Evolutionary conservation across 2,888 invertebrate genomes (phyloP), one percentile per base, ranked within the genome.

Genomic region (Labia minor): DNA sequence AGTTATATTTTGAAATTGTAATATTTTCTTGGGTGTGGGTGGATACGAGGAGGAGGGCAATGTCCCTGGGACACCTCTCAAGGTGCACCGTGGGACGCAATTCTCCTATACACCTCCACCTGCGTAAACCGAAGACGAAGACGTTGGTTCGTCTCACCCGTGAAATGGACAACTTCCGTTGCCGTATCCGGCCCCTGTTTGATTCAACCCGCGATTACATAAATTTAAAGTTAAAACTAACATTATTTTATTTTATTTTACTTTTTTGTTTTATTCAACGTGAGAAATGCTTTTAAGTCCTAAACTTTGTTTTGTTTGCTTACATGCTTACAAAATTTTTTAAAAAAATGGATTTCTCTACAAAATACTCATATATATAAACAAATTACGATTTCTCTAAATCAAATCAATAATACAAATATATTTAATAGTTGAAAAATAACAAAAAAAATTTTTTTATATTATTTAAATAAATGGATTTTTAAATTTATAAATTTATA

Each of bases 141-240:
- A n/a, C n/a, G n/a, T n/a, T n/a, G n/a, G n/a, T 49, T 11, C 14
- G 49, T 10, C 49, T 16, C 49, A 49, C 14, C 49, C 49, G 49
- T 49, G 49, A 49, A 49, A 49, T 49, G 49, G 49, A 49, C 49
- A 49, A n/a, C 49, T 49, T 49, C 49, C 49, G 49, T 11, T 16
- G 49, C 49, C n/a, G 49, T 49, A 16, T 49, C 49, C 49, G 49
- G 49, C 16, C 16, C 49, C 16, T 49, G 49, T 11, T 16, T 16
- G 49, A 49, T 49, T 16, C n/a, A 11, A 11, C 49, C 49, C 49
- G n/a, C 16, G 49, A 49, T 49, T 49, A 49, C 49, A 49, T 49
- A 49, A 49, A 49, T 49, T 49, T 49, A 49, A 14, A 49, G 6
- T 8, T 8, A 49, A 3, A 49, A 14, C 14, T 14, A 49, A 49